Evolutionary conservation across 2,888 invertebrate genomes (phyloP), one percentile per base, ranked within the genome.

Genomic region (Anodontia alba): DNA sequence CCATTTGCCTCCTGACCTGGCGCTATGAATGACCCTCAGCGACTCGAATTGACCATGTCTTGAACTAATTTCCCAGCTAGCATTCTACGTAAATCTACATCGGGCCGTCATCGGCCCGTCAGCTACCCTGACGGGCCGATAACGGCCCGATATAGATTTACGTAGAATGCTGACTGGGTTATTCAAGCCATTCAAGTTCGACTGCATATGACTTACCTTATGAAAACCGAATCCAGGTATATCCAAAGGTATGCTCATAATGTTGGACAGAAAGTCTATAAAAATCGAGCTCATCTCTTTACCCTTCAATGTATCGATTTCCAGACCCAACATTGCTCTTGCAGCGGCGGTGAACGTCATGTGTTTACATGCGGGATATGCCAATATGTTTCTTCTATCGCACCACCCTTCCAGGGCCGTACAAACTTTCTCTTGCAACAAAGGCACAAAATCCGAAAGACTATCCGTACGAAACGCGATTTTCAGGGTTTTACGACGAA

Each of bases 171-270:
- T n/a, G n/a, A n/a, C n/a, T n/a, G n/a, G n/a, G n/a, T n/a, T n/a
- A n/a, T n/a, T n/a, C n/a, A n/a, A n/a, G n/a, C n/a, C n/a, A n/a
- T n/a, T n/a, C n/a, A n/a, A n/a, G n/a, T n/a, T n/a, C n/a, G n/a
- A n/a, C n/a, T n/a, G n/a, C n/a, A 10, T 42, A 7, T 42, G 49
- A 49, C 49, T 49, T 69, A 93, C 93, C 91, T 91, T 93, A 46
- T 88, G 73, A 26, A 92, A 84, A n/a, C 93, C 93, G 29, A 88
- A 84, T 36, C 93, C 93, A 20, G 93, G 93, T 10, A 93, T 26
- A 33, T 90, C 79, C 29, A 90, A 33, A 3, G 93, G 93, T 31
- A 93, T 51, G 8, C 91, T 89, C 82, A 93, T 92, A 36, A 93
- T 81, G 75, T 90, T 92, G 38, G 87, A 76, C 7, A 81, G 67